A percentile compares a stretch with the other conserved stretches of the same genome.
These are phyloP conservation scores for Heliconius aoede DNA, from an alignment of 2,888 invertebrate genomes.

Conservation along the genomic window DNA sequence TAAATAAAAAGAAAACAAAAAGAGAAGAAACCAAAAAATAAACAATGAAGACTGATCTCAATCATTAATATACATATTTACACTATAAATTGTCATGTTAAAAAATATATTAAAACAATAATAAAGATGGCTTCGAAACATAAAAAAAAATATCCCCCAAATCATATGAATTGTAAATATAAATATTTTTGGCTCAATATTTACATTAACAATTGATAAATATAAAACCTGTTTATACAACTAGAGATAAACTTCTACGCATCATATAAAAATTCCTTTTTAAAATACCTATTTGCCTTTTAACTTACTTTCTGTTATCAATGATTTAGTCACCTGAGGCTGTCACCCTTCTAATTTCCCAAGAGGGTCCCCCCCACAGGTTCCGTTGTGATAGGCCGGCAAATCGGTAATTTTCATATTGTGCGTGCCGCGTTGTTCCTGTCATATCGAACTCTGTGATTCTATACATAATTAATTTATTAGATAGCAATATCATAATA, in stretches of 20 bases:
- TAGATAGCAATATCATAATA: neutral
- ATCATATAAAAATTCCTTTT: neutral
- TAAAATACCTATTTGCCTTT: neutral
- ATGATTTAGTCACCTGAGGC: conserved; percentile 25
- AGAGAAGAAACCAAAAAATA: too few relatives aligned
- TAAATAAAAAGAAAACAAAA: neutral
- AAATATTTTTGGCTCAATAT: neutral
- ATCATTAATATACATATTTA: too few relatives aligned
- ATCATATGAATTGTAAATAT: too few relatives aligned
- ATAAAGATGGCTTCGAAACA: too few relatives aligned
- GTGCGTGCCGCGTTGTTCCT: conserved; percentile 34
- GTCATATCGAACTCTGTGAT: conserved; percentile 4
- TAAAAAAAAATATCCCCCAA: too few relatives aligned
- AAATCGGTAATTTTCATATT: conserved; percentile 47
- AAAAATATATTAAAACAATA: neutral
- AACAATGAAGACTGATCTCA: too few relatives aligned
- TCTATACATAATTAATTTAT: conserved; percentile 10
- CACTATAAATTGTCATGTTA: neutral
- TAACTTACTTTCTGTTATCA: conserved; percentile 13
- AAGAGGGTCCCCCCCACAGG: conserved; percentile 43
- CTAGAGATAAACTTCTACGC: too few relatives aligned
- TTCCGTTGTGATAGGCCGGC: conserved; percentile 41
- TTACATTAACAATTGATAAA: neutral
- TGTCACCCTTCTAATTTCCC: conserved; percentile 38
- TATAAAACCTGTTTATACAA: too few relatives aligned